phyloP scores from a whole-genome alignment of 1,140 invertebrate genomes.

The Branchinecta lynchi region DNA sequence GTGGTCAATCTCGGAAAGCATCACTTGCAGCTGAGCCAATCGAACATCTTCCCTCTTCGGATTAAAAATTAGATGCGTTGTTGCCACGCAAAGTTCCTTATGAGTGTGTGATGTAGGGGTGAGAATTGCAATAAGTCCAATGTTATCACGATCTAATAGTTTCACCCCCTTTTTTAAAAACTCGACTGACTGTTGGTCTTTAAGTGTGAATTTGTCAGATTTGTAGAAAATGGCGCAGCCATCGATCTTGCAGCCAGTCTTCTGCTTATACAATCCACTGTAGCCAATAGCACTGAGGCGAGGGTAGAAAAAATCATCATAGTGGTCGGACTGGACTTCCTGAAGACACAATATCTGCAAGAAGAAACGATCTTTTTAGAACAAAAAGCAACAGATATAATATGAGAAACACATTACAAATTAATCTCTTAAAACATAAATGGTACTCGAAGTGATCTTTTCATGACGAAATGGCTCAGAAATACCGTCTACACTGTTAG shows the following conservation, averaged over 20 bases:
- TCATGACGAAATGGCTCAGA: no score
- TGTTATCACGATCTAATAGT: conserved; percentile 67
- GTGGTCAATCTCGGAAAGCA: conserved; percentile 65
- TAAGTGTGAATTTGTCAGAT: conserved; percentile 41
- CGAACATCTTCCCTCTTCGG: conserved; percentile 70
- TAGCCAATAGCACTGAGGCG: conserved; percentile 36
- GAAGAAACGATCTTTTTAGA: conserved; percentile 22
- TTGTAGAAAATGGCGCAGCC: conserved; percentile 73
- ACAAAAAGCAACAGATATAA: no score
- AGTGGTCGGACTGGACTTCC: conserved; percentile 67
- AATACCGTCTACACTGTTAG: no score
- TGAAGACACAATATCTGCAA: conserved; percentile 61
- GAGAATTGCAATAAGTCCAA: conserved; percentile 64
- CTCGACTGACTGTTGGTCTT: conserved; percentile 45
- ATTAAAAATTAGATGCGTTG: conserved; percentile 89
- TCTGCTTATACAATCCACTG: conserved; percentile 50
- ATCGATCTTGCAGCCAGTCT: conserved; percentile 51
- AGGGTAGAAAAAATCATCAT: conserved; percentile 41
- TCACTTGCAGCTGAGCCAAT: conserved; percentile 60
- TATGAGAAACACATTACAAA: no score
- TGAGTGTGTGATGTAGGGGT: conserved; percentile 22
- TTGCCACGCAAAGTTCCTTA: conserved; percentile 51
- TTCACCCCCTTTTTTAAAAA: conserved; percentile 35
- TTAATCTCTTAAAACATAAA: no score
- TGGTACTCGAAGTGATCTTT: no score